Conservation (phyloP, 2,797 vertebrate genomes). For the Enteromius trimaculatus region DNA sequence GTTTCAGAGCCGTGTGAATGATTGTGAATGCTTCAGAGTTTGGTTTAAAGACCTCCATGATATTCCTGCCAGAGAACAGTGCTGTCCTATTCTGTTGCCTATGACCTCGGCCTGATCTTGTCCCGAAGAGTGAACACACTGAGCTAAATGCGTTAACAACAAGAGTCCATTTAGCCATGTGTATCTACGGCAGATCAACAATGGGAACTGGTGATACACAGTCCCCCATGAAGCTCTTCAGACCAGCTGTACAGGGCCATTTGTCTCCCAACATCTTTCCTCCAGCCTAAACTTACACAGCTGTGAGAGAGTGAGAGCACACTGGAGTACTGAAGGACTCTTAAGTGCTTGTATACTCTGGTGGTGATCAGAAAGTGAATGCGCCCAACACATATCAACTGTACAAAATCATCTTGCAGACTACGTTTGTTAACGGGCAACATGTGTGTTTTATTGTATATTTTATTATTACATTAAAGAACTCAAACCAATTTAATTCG, state of each 20-base stretch:
- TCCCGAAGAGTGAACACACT: conserved; percentile 6
- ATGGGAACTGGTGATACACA: conserved; percentile 30
- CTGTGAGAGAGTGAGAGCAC: background rate
- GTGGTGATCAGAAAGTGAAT: background rate
- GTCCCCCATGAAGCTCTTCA: background rate
- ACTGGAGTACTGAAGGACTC: conserved; percentile 18
- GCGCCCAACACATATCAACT: background rate
- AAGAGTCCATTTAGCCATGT: conserved; percentile 35
- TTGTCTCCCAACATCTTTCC: conserved; percentile 20
- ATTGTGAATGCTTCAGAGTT: conserved; percentile 9
- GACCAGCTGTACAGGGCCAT: background rate
- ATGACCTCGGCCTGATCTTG: conserved; percentile 17
- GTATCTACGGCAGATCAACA: conserved; percentile 36
- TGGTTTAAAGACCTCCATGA: background rate
- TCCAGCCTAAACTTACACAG: conserved; percentile 15
- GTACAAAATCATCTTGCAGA: background rate
- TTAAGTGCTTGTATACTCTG: conserved; percentile 17
- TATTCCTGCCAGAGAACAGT: conserved; percentile 6
- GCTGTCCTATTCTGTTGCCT: background rate
- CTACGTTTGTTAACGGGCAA: background rate
- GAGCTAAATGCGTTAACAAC: conserved; percentile 47
- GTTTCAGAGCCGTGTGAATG: background rate
- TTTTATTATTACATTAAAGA: background rate
- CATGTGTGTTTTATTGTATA: background rate
- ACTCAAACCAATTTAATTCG: background rate